These are phyloP conservation scores for Apis florea DNA, from an alignment of 1,140 invertebrate species.

Conservation along the genomic window DNA sequence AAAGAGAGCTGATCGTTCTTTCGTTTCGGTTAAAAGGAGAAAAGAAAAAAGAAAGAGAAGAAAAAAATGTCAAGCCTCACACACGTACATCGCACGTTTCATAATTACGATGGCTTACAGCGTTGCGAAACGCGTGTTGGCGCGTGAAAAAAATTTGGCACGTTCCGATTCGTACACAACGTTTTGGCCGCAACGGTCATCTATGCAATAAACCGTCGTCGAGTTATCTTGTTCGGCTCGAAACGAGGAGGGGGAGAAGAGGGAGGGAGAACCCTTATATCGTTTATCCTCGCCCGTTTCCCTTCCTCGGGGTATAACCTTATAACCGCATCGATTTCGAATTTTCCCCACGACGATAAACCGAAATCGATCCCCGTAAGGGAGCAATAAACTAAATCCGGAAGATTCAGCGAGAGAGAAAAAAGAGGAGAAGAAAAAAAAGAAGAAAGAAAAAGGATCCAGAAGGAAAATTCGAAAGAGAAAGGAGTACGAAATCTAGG, in stretches of 20 bases:
- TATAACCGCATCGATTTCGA: not conserved
- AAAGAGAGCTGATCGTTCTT: not conserved
- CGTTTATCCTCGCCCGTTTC: not conserved
- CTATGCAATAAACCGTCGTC: not conserved
- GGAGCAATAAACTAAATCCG: not conserved
- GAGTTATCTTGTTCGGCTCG: not conserved
- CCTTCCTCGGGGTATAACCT: too few species aligned
- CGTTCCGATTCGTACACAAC: not conserved
- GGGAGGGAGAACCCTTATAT: too few species aligned
- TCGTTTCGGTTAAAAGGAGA: too few species aligned
- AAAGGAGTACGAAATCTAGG: not conserved
- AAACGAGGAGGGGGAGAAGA: not conserved
- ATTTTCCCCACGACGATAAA: not conserved
- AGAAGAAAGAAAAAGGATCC: not conserved
- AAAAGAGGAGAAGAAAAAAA: too few species aligned
- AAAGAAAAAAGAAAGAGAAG: not conserved
- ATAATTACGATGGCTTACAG: not conserved
- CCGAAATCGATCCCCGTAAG: not conserved
- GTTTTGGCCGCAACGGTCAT: not conserved
- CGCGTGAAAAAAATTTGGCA: slow-evolving; percentile 33
- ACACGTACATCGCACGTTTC: not conserved
- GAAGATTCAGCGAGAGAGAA: not conserved
- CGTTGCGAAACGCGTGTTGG: slow-evolving; percentile 24
- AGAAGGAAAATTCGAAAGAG: not conserved
- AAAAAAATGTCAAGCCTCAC: not conserved